These are phyloP conservation scores for Phalanger gymnotis DNA, from an alignment of 2,797 vertebrate genomes.

Conservation along the genomic window DNA sequence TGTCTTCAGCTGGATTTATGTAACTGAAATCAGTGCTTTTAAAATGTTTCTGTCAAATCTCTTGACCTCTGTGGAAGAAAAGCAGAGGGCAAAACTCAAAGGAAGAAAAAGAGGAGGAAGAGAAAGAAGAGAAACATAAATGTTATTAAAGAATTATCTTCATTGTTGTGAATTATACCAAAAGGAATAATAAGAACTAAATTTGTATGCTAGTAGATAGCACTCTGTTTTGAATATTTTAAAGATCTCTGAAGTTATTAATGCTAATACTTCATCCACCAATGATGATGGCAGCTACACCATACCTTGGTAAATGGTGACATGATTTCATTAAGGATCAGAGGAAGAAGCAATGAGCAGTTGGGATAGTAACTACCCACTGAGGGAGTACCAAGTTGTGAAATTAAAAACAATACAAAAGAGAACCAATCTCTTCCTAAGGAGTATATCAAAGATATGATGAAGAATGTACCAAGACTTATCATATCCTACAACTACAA, in stretches of 20 bases:
- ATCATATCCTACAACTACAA: neutral
- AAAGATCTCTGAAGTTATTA: neutral
- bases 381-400: neutral
- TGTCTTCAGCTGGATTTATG: neutral
- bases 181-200: slow-evolving; percentile 21
- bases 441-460: neutral
- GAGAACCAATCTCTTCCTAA: neutral
- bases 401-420: neutral
- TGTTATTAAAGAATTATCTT: neutral
- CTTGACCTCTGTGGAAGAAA: neutral
- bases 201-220: neutral
- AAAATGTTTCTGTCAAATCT: neutral
- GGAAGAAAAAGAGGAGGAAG: neutral
- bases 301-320: neutral
- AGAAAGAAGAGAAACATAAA: neutral
- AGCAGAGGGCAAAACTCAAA: neutral
- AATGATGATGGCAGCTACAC: neutral
- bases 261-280: neutral
- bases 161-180: neutral
- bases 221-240: neutral
- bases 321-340: neutral
- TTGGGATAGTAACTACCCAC: neutral
- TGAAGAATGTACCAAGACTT: neutral
- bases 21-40: neutral
- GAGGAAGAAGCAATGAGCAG: neutral